phyloP scores from a whole-genome alignment of 2,113 vertebrate genomes.

The Pseudonaja textilis region DNA sequence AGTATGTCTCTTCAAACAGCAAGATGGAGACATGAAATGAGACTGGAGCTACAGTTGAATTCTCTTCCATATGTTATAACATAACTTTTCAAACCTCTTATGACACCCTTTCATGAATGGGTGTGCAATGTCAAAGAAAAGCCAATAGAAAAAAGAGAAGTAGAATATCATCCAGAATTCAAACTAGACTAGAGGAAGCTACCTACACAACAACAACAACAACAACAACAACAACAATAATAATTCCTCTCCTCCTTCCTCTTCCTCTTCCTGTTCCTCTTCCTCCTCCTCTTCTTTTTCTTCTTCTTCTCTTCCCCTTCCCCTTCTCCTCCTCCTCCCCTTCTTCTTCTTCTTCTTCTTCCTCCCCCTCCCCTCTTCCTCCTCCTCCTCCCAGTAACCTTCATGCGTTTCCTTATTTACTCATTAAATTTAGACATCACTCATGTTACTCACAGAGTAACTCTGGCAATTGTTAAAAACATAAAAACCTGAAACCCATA shows the following conservation, averaged over 20 bases:
- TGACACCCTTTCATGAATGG: not conserved
- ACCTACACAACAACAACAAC: not conserved
- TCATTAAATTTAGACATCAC: too few species aligned
- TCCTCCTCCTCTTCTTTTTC: too few species aligned
- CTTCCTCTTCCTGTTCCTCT: not conserved
- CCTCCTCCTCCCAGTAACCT: too few species aligned
- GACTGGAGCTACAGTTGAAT: not conserved
- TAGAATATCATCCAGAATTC: not conserved
- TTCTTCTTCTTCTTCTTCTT: too few species aligned
- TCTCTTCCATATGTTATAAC: not conserved
- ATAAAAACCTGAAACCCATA: too few species aligned
- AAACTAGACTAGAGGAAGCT: not conserved
- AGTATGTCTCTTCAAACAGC: not conserved
- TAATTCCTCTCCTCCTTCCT: too few species aligned
- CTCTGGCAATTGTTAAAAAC: too few species aligned
- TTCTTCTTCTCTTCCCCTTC: too few species aligned
- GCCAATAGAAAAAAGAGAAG: not conserved
- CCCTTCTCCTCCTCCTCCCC: too few species aligned
- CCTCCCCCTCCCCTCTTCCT: too few species aligned
- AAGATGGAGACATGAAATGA: not conserved
- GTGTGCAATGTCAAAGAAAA: not conserved
- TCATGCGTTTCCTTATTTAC: too few species aligned
- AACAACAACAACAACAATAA: accelerated
- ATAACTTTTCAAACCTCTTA: not conserved
- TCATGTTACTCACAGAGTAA: too few species aligned